phyloP scores from a whole-genome alignment of 2,113 vertebrate genomes.

The Empidonax traillii region DNA sequence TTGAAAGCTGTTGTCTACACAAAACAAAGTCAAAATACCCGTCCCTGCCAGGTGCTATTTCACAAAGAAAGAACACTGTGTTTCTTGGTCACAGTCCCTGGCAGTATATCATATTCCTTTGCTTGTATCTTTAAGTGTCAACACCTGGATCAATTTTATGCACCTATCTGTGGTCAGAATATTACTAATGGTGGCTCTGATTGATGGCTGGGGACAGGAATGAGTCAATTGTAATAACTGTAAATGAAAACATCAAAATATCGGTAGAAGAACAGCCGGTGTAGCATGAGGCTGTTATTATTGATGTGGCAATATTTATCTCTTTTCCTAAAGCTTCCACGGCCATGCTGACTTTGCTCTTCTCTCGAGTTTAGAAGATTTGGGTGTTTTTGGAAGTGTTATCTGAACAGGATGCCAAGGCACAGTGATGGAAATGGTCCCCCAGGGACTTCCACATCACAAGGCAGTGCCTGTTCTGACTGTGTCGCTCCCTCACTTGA shows the following conservation, averaged over 20 bases:
- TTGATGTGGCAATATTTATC: background rate
- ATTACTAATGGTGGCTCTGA: background rate
- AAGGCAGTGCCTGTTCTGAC: background rate
- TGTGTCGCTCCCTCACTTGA: fast-evolving
- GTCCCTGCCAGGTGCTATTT: background rate
- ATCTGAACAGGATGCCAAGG: background rate
- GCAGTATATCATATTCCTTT: constrained; percentile 19
- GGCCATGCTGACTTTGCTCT: background rate
- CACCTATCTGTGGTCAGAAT: background rate
- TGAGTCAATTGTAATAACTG: background rate
- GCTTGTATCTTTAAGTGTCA: background rate
- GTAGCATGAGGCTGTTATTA: background rate
- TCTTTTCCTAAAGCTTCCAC: background rate
- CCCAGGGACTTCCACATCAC: fast-evolving
- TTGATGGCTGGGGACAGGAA: background rate
- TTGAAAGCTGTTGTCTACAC: background rate
- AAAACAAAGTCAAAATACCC: background rate
- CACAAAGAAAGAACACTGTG: background rate
- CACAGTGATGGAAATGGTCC: background rate
- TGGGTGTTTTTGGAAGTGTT: background rate
- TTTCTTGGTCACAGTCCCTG: background rate
- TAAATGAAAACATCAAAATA: constrained; percentile 1
- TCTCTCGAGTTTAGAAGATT: background rate
- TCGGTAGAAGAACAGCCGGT: background rate
- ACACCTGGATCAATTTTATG: constrained; percentile 10